Base-by-base conservation (phyloP, 1,140 invertebrate genomes). In the Oppia nitens region DNA sequence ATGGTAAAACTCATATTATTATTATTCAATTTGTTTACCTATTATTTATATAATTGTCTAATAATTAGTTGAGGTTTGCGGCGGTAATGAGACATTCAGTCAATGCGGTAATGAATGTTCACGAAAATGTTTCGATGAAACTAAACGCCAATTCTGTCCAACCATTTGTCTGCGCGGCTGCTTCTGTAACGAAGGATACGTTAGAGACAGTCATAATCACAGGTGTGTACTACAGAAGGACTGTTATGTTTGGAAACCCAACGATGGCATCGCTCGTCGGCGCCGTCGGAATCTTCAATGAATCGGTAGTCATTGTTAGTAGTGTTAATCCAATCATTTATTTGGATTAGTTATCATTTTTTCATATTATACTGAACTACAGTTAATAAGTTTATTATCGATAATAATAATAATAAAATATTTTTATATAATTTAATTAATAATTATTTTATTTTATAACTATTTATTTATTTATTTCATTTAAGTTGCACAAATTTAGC, bases 101-200 rank as follows among this genome's bases (percentile, higher is more conserved):
- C 24, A 57, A 11, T 57, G 56, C 40, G 56, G 26, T 23, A 48
- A 45, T 17, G 56, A 57, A 40, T 57, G 56, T 27, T 45, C 45
- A 1, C 51, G 45, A 27, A 52, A 57, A 25, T 57, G 56, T 52
- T 50, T 24, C 27, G 56, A 57, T 52, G 47, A 57, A 3, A 49
- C 27, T n/a, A 57, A 57, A 26, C 40, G 56, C 1, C 4, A 57
- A 49, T 48, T 4, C 14, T 57, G 56, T 57, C 56, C 47, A 3
- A 57, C 56, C 20, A 48, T 57, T 50, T 62, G 61, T 49, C 28
- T 27, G 4, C 28, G 29, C 3, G 61, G 61, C 9, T 62, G 61
- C 47, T 62, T 62, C 27, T 62, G 61, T 25, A 62, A 52, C 23
- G 32, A 60, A 40, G 57, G 58, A 17, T 59, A 55, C 47, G 3